phyloP scores from a whole-genome alignment of 1,140 invertebrate genomes.

The Cydia pomonella region DNA sequence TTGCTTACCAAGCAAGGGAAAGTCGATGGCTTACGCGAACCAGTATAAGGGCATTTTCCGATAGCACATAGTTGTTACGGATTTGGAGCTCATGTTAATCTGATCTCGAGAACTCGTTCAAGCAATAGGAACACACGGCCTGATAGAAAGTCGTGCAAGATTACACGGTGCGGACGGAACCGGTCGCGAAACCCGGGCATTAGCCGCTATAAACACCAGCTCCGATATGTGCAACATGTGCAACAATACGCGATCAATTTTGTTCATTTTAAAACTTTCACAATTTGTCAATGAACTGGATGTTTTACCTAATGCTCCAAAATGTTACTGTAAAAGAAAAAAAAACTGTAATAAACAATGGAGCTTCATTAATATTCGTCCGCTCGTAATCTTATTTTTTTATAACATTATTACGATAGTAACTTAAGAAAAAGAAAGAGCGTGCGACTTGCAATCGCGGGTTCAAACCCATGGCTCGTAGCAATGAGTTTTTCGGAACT shows the following conservation, averaged over 20 bases:
- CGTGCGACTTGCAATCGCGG: too few relatives aligned
- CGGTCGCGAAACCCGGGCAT: constrained; percentile 45
- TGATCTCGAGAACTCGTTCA: not conserved
- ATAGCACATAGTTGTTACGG: not conserved
- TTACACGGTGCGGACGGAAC: constrained; percentile 45
- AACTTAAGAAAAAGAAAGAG: too few relatives aligned
- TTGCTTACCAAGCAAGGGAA: not conserved
- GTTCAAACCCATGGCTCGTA: too few relatives aligned
- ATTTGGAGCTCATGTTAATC: not conserved
- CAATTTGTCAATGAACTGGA: constrained; percentile 5
- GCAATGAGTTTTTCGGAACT: too few relatives aligned
- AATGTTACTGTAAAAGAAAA: too few relatives aligned
- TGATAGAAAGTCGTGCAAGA: constrained; percentile 62
- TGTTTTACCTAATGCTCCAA: not conserved
- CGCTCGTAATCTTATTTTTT: not conserved
- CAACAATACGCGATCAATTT: constrained; percentile 27
- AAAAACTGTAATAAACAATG: not conserved
- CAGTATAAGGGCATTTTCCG: not conserved
- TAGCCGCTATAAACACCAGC: constrained; percentile 39
- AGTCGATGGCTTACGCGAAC: not conserved
- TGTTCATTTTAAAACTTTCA: constrained; percentile 15
- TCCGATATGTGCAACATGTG: constrained; percentile 16
- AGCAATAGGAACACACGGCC: constrained; percentile 1
- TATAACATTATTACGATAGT: too few relatives aligned
- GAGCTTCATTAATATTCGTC: not conserved